These are phyloP conservation scores for Nanorana parkeri DNA, from an alignment of 2,113 vertebrate genomes.

Conservation along the genomic window DNA sequence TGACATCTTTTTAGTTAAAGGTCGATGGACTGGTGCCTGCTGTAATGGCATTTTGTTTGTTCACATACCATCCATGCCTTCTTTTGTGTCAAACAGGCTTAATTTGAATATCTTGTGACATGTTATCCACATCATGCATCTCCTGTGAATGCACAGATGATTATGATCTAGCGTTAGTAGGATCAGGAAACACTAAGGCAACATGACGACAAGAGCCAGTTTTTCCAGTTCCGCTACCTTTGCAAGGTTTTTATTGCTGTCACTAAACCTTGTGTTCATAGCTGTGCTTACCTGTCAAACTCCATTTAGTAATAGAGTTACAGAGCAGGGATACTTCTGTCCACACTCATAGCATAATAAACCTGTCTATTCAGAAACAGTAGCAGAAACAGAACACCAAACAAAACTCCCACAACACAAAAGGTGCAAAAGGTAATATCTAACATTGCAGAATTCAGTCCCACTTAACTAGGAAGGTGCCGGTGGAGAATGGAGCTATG, in stretches of 20 bases:
- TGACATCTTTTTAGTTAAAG: neutral
- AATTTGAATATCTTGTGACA: constrained; percentile 13
- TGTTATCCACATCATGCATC: constrained; percentile 7
- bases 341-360: no score
- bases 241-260: constrained; percentile 20
- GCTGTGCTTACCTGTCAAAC: constrained; percentile 31
- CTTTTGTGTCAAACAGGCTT: neutral
- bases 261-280: neutral
- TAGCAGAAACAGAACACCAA: no score
- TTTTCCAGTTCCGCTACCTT: constrained; percentile 38
- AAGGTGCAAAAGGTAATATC: no score
- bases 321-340: no score
- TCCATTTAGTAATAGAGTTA: neutral
- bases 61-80: constrained; percentile 39
- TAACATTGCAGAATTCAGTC: no score
- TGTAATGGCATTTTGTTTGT: constrained; percentile 29
- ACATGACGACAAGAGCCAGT: constrained; percentile 22
- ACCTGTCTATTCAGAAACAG: no score
- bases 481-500: no score
- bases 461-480: no score
- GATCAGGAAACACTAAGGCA: neutral
- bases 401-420: no score
- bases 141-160: constrained; percentile 18
- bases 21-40: neutral
- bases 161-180: constrained; percentile 29